Conservation (phyloP, 53 echinoderm and acorn worm species). For the Stichopus horrens region DNA sequence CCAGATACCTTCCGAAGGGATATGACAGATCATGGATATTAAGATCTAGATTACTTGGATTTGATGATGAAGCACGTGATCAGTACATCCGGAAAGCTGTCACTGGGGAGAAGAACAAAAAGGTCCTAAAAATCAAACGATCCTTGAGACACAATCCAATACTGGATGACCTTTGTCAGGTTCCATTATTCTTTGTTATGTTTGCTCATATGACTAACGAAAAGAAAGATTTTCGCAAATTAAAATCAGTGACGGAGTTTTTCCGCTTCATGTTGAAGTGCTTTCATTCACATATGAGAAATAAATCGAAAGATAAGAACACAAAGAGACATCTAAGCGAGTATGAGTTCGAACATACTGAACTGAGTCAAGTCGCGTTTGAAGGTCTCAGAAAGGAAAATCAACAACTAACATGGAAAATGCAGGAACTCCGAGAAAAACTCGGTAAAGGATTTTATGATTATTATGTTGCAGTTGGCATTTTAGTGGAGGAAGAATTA, state of each 20-base stretch:
- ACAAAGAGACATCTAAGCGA: too few relatives aligned
- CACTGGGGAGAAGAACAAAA: background rate
- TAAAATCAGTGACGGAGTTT: background rate
- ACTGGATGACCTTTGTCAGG: background rate
- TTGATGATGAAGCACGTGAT: background rate
- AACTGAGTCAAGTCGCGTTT: background rate
- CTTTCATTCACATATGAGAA: background rate
- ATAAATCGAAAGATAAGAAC: background rate
- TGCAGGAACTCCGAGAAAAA: background rate
- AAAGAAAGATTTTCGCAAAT: background rate
- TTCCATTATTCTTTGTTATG: conserved; percentile 24
- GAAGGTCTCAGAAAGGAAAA: background rate
- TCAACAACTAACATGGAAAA: background rate
- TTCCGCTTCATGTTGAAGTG: conserved; percentile 4
- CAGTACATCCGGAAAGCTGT: conserved; percentile 1
- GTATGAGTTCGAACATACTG: background rate
- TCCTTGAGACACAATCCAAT: background rate
- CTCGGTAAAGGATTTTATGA: background rate
- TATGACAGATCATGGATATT: too few relatives aligned
- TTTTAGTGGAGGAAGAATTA: conserved; percentile 9
- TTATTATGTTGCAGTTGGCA: background rate
- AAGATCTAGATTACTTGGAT: background rate
- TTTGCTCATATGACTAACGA: conserved; percentile 30
- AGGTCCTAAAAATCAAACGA: background rate
- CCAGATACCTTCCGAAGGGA: background rate